Conservation (phyloP, 2,113 vertebrate species). For the Osmerus eperlanus region DNA sequence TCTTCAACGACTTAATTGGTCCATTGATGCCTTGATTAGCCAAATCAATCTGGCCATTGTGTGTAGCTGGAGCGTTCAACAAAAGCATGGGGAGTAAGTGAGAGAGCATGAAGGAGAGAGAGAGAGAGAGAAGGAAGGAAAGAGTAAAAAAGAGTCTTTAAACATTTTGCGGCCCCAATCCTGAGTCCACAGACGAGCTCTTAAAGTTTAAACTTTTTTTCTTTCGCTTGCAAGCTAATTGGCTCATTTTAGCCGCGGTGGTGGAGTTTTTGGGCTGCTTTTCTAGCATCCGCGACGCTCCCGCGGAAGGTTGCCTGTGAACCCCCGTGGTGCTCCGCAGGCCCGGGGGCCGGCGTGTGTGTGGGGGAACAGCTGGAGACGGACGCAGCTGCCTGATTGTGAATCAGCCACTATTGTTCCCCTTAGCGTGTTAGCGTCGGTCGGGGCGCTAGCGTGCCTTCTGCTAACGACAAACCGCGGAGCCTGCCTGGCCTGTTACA, state of each 20-base stretch:
- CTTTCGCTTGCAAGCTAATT: conserved; percentile 50
- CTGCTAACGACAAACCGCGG: conserved; percentile 38
- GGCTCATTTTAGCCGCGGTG: conserved; percentile 54
- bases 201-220: conserved; percentile 19
- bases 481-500: conserved; percentile 16
- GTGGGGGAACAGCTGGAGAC: conserved; percentile 56
- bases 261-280: conserved; percentile 27
- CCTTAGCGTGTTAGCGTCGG: conserved; percentile 13
- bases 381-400: conserved; percentile 69
- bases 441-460: conserved; percentile 29
- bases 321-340: conserved; percentile 55
- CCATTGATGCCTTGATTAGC: conserved; percentile 34
- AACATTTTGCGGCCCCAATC: conserved; percentile 3
- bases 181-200: conserved; percentile 21
- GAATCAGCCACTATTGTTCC: conserved; percentile 66
- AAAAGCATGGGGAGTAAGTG: conserved; percentile 8
- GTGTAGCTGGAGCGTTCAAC: conserved; percentile 8
- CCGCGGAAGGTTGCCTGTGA: conserved; percentile 57
- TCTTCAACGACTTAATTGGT: conserved; percentile 31
- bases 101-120: not conserved
- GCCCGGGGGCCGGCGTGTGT: conserved; percentile 34
- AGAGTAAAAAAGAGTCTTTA: not conserved
- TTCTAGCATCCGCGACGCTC: conserved; percentile 40
- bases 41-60: conserved; percentile 41
- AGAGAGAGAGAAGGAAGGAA: conserved; percentile 1